Evolutionary conservation across 2,797 vertebrate species (phyloP), one percentile per base, ranked within the genome.

Genomic region (Malacoctenus gilli): DNA sequence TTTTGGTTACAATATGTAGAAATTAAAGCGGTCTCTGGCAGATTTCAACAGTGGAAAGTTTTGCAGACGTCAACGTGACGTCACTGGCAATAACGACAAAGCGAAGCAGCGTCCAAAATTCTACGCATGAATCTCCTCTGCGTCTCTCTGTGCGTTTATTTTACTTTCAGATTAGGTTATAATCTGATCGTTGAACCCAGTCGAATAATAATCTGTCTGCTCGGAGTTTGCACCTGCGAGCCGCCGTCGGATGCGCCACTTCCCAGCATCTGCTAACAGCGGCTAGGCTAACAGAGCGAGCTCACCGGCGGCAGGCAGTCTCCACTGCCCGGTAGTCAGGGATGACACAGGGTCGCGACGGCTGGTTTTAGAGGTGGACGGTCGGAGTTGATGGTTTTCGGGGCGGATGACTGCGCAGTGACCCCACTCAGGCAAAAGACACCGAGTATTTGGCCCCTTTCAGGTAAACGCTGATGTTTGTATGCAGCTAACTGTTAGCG

Each of bases 21-120:
- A n/a, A n/a, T n/a, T n/a, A 5, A 28, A 9, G 9, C 25, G 6
- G 25, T 9, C 25, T 5, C 25, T 18, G 16, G 51, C 16, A 62
- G 5, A 31, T 40, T 28, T n/a, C n/a, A n/a, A n/a, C 15, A 20
- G 37, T 31, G 19, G 41, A 47, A 36, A 8, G 25, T 57, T 63
- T 15, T 4, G 0, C 0, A 0, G 0, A 38, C 82, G 73, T 85
- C 75, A 75, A 11, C 0, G 1, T 85, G 83, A 88, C 85, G 83
- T 76, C 4, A 32, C 47, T 3, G 22, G 15, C 5, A 16, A 32
- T 5, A 2, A 9, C 6, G 5, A 5, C 9, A 9, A 28, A 28
- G 25, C 25, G 20, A 32, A 60, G 20, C 23, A n/a, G 7, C 11
- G 18, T 22, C 10, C 22, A 7, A 49, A 51, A n/a, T 4, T 37